phyloP scores from a whole-genome alignment of 2,113 vertebrate genomes.

The Myotis davidii region DNA sequence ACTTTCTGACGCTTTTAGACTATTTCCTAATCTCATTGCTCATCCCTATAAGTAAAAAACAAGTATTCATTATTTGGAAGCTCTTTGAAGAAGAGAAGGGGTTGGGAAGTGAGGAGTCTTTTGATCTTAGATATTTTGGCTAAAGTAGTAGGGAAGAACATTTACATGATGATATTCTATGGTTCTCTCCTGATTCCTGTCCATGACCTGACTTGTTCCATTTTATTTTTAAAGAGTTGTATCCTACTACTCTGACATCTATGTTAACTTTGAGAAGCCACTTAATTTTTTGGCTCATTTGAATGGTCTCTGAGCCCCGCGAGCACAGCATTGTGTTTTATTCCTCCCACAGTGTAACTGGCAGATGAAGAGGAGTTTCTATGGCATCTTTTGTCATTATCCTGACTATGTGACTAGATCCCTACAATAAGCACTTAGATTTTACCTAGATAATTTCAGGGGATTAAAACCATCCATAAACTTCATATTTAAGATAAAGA shows the following conservation, averaged over 20 bases:
- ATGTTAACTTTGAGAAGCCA: conserved; percentile 27
- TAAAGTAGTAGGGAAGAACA: neutral
- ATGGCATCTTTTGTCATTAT: neutral
- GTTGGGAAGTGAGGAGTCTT: neutral
- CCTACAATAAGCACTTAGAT: neutral
- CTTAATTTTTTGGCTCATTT: neutral
- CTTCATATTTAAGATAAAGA: neutral
- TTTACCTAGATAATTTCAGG: neutral
- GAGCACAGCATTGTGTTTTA: neutral
- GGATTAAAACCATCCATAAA: neutral
- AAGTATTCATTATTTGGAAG: neutral
- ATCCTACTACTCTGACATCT: neutral
- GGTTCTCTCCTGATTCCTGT: conserved; percentile 35
- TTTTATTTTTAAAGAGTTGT: neutral
- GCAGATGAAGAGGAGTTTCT: neutral
- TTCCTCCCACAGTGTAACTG: neutral
- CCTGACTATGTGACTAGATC: neutral
- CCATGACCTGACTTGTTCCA: neutral
- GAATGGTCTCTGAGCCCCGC: neutral
- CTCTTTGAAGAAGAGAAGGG: neutral
- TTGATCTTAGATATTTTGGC: neutral
- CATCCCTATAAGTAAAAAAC: neutral
- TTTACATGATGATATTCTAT: neutral
- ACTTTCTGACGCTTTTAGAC: neutral
- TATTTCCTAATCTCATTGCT: conserved; percentile 8